phyloP scores from a whole-genome alignment of 1,140 invertebrate species.

The Gonatopus flavifemur region DNA sequence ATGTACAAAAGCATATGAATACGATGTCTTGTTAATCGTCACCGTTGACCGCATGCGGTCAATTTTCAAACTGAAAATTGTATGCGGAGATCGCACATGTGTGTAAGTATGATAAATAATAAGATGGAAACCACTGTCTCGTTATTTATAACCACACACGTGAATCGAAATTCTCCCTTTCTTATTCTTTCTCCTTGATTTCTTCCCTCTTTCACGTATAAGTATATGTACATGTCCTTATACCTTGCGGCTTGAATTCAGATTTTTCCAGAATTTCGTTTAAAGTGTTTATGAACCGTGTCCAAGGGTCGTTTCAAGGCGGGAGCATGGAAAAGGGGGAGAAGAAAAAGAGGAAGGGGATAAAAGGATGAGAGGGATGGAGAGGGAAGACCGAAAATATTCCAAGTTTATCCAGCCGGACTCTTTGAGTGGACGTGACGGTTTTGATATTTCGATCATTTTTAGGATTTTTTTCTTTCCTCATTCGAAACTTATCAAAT shows the following conservation, averaged over 20 bases:
- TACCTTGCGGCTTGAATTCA: slow-evolving; percentile 46
- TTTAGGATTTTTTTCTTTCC: no score
- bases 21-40: background rate
- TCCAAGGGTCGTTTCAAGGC: no score
- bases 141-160: slow-evolving; percentile 33
- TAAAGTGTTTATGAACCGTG: slow-evolving; percentile 57
- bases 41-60: background rate
- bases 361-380: background rate
- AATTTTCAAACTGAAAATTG: background rate
- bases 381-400: no score
- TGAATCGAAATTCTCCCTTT: background rate
- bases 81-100: slow-evolving; percentile 35
- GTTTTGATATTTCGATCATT: no score
- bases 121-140: slow-evolving; percentile 30
- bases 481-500: no score
- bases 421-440: no score
- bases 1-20: background rate
- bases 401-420: no score
- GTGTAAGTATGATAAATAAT: slow-evolving; percentile 35
- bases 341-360: background rate
- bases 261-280: slow-evolving; percentile 53
- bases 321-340: background rate
- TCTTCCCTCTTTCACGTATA: slow-evolving; percentile 24
- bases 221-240: no score
- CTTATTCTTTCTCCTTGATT: slow-evolving; percentile 2